Conservation (phyloP, 2,888 invertebrate species). For the Andrena haemorrhoa region DNA sequence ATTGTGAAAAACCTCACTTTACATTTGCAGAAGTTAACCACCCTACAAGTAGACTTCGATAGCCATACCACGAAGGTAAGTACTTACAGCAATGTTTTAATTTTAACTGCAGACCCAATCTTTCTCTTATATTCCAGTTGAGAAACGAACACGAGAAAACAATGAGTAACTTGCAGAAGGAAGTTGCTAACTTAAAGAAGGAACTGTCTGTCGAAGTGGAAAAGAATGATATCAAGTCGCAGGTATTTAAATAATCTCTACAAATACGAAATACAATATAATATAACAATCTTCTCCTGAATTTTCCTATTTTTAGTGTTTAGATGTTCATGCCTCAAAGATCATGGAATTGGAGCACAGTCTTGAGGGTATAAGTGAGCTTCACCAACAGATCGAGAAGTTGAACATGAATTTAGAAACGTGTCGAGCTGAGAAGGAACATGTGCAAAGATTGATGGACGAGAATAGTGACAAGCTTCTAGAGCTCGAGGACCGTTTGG, state of each 20-base stretch:
- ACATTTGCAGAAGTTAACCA: constrained; percentile 47
- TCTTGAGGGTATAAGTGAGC: constrained; percentile 38
- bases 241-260: constrained; percentile 43
- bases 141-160: constrained; percentile 38
- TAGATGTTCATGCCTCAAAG: constrained; percentile 55
- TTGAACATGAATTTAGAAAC: constrained; percentile 59
- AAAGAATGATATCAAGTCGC: constrained; percentile 31
- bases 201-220: constrained; percentile 31
- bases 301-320: constrained; percentile 48
- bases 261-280: neutral
- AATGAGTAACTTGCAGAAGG: constrained; percentile 25
- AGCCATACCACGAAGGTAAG: constrained; percentile 36
- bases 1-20: constrained; percentile 8
- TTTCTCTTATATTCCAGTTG: constrained; percentile 37
- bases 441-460: constrained; percentile 42
- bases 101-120: constrained; percentile 1
- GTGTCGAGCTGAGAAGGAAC: constrained; percentile 58
- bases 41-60: constrained; percentile 37
- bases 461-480: constrained; percentile 53
- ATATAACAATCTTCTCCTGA: neutral
- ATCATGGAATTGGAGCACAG: constrained; percentile 60
- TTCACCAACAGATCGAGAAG: constrained; percentile 48
- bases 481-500: constrained; percentile 56
- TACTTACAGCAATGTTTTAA: neutral
- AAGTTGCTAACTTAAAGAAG: neutral